These are phyloP conservation scores for Dicrostonyx torquatus DNA, from an alignment of 2,797 vertebrate species.

Conservation along the genomic window DNA sequence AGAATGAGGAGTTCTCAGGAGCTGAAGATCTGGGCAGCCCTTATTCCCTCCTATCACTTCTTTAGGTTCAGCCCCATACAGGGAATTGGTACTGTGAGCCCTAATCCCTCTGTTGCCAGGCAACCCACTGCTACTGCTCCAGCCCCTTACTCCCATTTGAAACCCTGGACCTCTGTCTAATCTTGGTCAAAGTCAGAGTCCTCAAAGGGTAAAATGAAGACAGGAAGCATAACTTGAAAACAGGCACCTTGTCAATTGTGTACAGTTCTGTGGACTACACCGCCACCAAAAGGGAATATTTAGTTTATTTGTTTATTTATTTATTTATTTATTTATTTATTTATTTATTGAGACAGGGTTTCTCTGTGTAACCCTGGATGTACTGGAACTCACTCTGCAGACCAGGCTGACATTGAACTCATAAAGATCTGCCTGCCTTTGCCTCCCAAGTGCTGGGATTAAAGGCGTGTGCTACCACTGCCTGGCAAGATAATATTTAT, in stretches of 20 bases:
- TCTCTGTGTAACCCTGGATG: not conserved
- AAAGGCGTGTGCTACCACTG: not conserved
- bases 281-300: too few relatives aligned
- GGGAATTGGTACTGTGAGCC: not conserved
- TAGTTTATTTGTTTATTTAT: too few relatives aligned
- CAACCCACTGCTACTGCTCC: not conserved
- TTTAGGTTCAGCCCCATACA: not conserved
- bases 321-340: not conserved
- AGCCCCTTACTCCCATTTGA: not conserved
- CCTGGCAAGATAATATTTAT: not conserved
- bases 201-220: not conserved
- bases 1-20: not conserved
- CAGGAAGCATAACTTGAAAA: not conserved
- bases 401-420: not conserved
- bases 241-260: too few relatives aligned
- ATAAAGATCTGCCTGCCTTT: not conserved
- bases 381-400: not conserved
- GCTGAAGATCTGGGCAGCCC: not conserved
- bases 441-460: not conserved
- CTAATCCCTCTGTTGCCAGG: not conserved
- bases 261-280: accelerated
- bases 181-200: not conserved
- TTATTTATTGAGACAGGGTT: not conserved
- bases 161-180: not conserved
- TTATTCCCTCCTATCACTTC: not conserved